Base-by-base conservation (phyloP, 2,113 vertebrate genomes). In the Microcebus murinus region DNA sequence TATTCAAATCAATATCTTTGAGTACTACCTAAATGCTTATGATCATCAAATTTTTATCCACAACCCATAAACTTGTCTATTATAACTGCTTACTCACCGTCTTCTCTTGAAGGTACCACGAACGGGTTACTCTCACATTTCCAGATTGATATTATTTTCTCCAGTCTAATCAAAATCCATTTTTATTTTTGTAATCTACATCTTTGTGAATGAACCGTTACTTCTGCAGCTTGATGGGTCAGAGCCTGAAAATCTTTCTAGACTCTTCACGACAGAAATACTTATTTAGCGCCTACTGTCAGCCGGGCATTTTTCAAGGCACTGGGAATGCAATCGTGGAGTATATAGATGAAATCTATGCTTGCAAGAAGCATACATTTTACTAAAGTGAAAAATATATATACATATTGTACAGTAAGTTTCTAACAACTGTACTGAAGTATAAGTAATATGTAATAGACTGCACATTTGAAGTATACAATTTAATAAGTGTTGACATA, bases 201-300 rank as follows among this genome's bases (percentile, higher is more conserved):
- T 57, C 31, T 81, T 65, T 68, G 11, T 88, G 67, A 88, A 48
- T 86, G 61, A 88, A 63, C 71, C 39, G 79, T 3, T 65, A 5
- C 34, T 92, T 92, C 14, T 87, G 29, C 45, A 23, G n/a, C 80
- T 87, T 52, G 39, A n/a, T 94, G 94, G 92, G 25, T 87, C 36
- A 90, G 81, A 92, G 39, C 81, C 48, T 55, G 45, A 83, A 63
- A 94, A 31, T 50, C 36, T 77, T 71, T 29, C 18, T 42, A 61
- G 23, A 45, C 2, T 39, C n/a, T 50, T 80, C 4, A 50, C 39
- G 70, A 57, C 14, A 79, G 13, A 92, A 70, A 91, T 50, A 25
- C 25, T 59, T 84, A 74, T 88, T 90, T 92, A 87, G 18, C 34
- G 45, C 7, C 36, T 84, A 50, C 68, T 87, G 59, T 70, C n/a